Percentiles rank a stretch among this genome's conserved stretches.
Conservation (phyloP, 2,797 vertebrate genomes). For the Silurus lanzhouensis region DNA sequence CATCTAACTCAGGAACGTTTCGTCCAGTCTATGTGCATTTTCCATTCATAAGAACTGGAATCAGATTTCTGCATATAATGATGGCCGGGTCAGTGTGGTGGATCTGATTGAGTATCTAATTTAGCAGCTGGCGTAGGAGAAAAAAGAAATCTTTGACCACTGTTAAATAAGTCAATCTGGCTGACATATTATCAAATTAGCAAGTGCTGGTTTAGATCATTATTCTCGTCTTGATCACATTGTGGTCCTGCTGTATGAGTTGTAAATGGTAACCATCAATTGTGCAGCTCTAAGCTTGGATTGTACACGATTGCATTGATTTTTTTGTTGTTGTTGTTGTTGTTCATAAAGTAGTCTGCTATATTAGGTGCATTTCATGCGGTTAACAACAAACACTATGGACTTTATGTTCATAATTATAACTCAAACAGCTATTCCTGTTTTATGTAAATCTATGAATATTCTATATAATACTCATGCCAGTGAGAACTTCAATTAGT, state of each 20-base stretch:
- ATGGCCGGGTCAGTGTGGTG: slow-evolving; percentile 1
- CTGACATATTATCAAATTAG: slow-evolving; percentile 25
- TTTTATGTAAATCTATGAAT: neutral
- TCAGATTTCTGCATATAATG: neutral
- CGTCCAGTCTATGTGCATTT: neutral
- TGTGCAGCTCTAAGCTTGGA: too few species aligned
- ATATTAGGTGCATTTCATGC: neutral
- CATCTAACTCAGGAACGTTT: neutral
- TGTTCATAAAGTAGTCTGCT: neutral
- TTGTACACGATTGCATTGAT: neutral
- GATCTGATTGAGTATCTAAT: neutral
- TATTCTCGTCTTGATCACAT: slow-evolving; percentile 6
- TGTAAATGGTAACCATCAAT: neutral
- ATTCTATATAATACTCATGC: neutral
- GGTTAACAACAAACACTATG: neutral
- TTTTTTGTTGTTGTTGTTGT: too few species aligned
- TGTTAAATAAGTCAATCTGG: slow-evolving; percentile 15
- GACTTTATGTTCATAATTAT: neutral
- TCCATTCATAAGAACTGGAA: neutral
- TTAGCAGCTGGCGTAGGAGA: neutral
- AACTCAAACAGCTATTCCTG: neutral
- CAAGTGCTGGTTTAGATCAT: slow-evolving; percentile 4
- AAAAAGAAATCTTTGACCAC: neutral
- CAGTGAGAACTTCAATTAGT: neutral
- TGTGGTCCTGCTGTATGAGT: neutral